A percentile compares a stretch with the other conserved stretches of the same genome.
These are phyloP conservation scores for Artemisiospiza belli DNA, from an alignment of 2,113 vertebrate genomes.

Conservation along the genomic window DNA sequence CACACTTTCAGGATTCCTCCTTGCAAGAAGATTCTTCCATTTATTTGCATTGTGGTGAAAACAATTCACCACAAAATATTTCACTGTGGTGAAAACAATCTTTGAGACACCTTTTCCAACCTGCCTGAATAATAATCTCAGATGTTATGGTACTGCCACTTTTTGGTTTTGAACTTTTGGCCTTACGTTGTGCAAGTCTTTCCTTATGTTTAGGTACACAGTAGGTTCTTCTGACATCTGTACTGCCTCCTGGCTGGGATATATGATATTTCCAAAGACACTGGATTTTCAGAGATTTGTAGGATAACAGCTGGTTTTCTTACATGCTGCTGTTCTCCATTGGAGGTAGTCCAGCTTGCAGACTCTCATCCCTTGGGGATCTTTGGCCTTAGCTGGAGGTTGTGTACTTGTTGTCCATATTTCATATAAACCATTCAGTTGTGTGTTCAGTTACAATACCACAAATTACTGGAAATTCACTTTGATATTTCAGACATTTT, in stretches of 20 bases:
- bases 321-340: background rate
- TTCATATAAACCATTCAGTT: background rate
- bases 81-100: background rate
- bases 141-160: background rate
- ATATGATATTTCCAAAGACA: background rate
- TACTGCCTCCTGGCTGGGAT: background rate
- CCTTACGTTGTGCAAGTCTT: background rate
- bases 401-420: background rate
- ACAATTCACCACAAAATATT: too few species aligned
- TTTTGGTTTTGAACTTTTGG: background rate
- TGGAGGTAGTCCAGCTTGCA: background rate
- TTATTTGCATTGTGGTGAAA: background rate
- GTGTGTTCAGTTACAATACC: background rate
- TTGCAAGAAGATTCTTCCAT: background rate
- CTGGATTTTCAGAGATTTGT: background rate
- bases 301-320: background rate
- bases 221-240: background rate
- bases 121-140: background rate
- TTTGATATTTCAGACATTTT: background rate
- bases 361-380: background rate
- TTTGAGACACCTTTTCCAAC: background rate
- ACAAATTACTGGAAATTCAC: background rate
- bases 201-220: rapidly evolving
- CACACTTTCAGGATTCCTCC: background rate
- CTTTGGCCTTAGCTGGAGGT: background rate